phyloP scores from a whole-genome alignment of 2,797 vertebrate species.

The Chromobotia macracanthus region DNA sequence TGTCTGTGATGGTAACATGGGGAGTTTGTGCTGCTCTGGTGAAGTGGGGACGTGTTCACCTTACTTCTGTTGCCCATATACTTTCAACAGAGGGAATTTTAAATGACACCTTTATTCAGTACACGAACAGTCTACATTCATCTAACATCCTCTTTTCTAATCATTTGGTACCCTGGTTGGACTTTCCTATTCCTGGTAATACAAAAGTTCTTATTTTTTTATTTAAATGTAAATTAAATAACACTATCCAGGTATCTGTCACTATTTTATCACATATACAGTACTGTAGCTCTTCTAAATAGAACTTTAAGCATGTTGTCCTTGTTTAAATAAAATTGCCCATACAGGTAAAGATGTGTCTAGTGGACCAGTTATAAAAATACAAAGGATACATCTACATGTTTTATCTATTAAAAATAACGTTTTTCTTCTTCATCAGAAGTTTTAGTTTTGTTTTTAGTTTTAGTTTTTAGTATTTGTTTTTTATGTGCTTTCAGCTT shows the following conservation, averaged over 20 bases:
- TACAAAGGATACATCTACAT: no score
- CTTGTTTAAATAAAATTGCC: no score
- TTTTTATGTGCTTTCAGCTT: constrained; percentile 64
- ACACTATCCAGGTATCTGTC: background rate
- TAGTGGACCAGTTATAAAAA: no score
- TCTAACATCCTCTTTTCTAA: constrained; percentile 1
- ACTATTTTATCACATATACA: background rate
- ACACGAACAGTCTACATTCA: constrained; percentile 6
- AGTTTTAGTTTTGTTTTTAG: background rate
- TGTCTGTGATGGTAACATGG: constrained; percentile 76
- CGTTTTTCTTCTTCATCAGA: no score
- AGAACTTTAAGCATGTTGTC: no score
- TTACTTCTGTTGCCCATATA: constrained; percentile 57
- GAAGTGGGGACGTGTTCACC: constrained; percentile 41
- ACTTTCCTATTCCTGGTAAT: constrained; percentile 78
- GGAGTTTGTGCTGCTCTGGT: constrained; percentile 70
- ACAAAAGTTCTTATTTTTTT: background rate
- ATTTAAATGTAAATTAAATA: background rate
- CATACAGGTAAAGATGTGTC: no score
- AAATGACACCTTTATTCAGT: constrained; percentile 57
- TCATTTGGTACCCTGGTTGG: constrained; percentile 72
- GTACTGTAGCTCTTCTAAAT: background rate
- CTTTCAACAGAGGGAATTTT: constrained; percentile 49
- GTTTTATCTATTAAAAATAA: no score
- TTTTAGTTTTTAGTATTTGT: background rate